phyloP scores from a whole-genome alignment of 2,797 vertebrate species.

The Pyrocephalus nanus region DNA sequence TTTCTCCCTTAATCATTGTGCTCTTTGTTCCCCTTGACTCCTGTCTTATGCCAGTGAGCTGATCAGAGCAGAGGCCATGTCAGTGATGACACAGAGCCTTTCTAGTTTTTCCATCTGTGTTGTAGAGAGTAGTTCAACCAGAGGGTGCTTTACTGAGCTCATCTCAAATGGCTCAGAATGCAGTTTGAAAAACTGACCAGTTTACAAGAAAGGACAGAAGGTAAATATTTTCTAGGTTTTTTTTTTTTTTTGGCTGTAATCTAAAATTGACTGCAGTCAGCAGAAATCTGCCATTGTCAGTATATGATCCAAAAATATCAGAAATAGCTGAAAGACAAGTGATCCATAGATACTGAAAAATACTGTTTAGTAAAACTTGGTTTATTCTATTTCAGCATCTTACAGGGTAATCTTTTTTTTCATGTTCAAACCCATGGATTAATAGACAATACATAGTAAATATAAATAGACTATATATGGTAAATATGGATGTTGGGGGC shows the following conservation, averaged over 20 bases:
- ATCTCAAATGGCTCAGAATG: not conserved
- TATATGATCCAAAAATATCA: not conserved
- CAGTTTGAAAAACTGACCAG: not conserved
- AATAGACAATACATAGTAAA: not conserved
- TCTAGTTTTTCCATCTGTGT: not conserved
- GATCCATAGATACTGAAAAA: not conserved
- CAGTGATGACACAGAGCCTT: not conserved
- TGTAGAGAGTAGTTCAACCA: not conserved
- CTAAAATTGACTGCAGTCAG: not conserved
- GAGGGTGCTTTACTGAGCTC: not conserved
- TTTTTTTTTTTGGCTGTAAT: not conserved
- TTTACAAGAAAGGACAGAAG: not conserved
- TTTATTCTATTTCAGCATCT: not conserved
- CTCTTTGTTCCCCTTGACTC: not conserved
- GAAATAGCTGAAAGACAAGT: not conserved
- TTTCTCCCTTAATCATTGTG: not conserved
- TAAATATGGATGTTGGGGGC: not conserved
- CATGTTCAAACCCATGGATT: not conserved
- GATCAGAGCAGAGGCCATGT: not conserved
- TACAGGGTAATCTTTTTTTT: not conserved
- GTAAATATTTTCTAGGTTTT: not conserved
- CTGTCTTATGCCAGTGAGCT: not conserved
- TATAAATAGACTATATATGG: not conserved
- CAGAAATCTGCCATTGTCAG: not conserved
- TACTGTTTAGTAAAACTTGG: not conserved